Evolutionary conservation across 2,888 invertebrate genomes (phyloP), one percentile per base, ranked within the genome.

Genomic region (Pediacus dermestoides): DNA sequence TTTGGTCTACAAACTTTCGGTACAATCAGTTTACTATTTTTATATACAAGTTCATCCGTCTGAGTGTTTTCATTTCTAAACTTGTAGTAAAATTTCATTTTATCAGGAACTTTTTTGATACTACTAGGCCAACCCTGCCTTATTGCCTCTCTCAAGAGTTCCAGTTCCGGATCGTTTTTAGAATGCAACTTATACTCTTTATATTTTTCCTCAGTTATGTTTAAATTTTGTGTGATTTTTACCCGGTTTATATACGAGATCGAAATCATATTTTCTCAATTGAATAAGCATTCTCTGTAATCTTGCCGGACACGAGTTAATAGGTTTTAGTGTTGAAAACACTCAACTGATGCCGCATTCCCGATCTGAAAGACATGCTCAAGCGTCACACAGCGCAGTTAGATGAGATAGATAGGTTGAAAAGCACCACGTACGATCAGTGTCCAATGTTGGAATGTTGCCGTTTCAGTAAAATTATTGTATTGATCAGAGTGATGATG

Each of bases 261-360:
- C 12, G 12, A 41, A 36, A 11, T 32, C 33, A 36, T 41, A 42
- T 34, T 42, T 42, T 34, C 26, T 28, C 21, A 41, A 18, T 13
- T 42, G 36, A 16, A 40, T 37, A 10, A 42, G 21, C 16, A 42
- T 37, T 30, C 32, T 21, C 30, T 42, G 39, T 18, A 42, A 30
- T 13, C 40, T 14, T 16, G 43, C 13, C 16, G 39, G 44, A 31
- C 35, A 32, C n/a, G 8, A 16, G 18, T 39, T 30, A 7, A 39
- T n/a, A 8, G 40, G 28, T n/a, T n/a, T n/a, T n/a, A n/a, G n/a
- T n/a, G n/a, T n/a, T n/a, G n/a, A n/a, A n/a, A n/a, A n/a, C n/a
- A n/a, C n/a, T n/a, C n/a, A n/a, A n/a, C n/a, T n/a, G n/a, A n/a
- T n/a, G n/a, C n/a, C n/a, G n/a, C n/a, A n/a, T n/a, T n/a, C n/a